phyloP scores from a whole-genome alignment of 2,113 vertebrate genomes.

The Spilogale gracilis region DNA sequence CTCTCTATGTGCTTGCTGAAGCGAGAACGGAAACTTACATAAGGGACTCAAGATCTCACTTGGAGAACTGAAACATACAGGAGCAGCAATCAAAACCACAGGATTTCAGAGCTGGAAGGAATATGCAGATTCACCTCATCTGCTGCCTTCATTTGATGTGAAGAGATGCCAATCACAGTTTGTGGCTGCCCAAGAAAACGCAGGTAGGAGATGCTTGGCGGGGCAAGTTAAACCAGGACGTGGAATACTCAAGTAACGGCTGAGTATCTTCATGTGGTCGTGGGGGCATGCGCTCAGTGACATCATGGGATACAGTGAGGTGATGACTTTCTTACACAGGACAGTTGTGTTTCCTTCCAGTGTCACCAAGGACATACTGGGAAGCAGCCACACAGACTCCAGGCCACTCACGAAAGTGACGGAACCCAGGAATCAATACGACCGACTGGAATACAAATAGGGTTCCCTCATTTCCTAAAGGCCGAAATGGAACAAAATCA shows the following conservation, averaged over 20 bases:
- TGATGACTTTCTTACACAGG: background rate
- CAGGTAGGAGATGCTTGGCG: background rate
- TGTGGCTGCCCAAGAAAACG: background rate
- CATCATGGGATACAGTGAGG: fast-evolving
- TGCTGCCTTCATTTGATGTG: background rate
- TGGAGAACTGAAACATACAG: background rate
- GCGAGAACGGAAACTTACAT: background rate
- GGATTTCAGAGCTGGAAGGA: background rate
- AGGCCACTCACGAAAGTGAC: background rate
- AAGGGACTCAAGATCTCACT: background rate
- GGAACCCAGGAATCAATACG: too few relatives aligned
- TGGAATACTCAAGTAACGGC: fast-evolving
- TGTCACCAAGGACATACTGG: too few relatives aligned
- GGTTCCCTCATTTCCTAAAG: background rate
- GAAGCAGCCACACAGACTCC: background rate
- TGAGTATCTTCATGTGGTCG: background rate
- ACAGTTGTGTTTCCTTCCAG: background rate
- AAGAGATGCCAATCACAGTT: background rate
- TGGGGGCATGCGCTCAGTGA: background rate
- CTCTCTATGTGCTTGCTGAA: background rate
- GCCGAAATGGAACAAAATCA: background rate
- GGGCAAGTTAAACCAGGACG: background rate
- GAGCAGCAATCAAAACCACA: background rate
- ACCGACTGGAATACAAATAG: background rate
- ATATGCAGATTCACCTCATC: background rate